These are phyloP conservation scores for Sternotherus odoratus DNA, from an alignment of 2,797 vertebrate genomes.

Conservation along the genomic window DNA sequence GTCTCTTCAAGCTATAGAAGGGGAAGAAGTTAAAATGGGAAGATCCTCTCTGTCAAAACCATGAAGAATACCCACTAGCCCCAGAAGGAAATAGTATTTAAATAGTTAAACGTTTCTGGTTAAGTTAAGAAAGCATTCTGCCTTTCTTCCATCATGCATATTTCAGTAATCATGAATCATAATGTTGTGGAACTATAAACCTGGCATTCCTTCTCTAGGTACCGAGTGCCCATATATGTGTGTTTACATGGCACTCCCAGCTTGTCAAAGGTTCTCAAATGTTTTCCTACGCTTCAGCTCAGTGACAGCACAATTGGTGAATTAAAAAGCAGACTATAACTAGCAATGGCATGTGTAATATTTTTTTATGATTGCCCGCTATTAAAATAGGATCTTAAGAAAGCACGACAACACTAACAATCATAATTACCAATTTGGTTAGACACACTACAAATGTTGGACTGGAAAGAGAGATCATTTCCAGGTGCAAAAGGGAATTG, in stretches of 20 bases:
- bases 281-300: constrained; percentile 30
- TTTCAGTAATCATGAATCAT: constrained; percentile 63
- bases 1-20: constrained; percentile 22
- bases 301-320: constrained; percentile 52
- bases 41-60: constrained; percentile 2
- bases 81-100: constrained; percentile 31
- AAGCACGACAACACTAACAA: constrained; percentile 49
- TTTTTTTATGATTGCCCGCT: constrained; percentile 53
- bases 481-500: constrained; percentile 62
- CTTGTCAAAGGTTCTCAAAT: constrained; percentile 62
- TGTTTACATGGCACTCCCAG: constrained; percentile 17
- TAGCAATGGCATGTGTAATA: constrained; percentile 36
- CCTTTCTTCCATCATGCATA: constrained; percentile 30
- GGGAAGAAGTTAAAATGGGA: neutral
- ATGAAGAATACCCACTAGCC: neutral
- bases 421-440: constrained; percentile 53
- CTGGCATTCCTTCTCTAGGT: constrained; percentile 58
- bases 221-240: constrained; percentile 45
- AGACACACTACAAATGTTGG: constrained; percentile 21
- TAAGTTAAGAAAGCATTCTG: neutral
- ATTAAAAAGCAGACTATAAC: constrained; percentile 33
- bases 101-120: neutral
- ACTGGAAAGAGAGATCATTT: constrained; percentile 58
- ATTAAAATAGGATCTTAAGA: constrained; percentile 59
- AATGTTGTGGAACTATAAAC: constrained; percentile 55